Base-by-base conservation (phyloP, 2,888 invertebrate genomes). In the Nemotelus pantherinus region DNA sequence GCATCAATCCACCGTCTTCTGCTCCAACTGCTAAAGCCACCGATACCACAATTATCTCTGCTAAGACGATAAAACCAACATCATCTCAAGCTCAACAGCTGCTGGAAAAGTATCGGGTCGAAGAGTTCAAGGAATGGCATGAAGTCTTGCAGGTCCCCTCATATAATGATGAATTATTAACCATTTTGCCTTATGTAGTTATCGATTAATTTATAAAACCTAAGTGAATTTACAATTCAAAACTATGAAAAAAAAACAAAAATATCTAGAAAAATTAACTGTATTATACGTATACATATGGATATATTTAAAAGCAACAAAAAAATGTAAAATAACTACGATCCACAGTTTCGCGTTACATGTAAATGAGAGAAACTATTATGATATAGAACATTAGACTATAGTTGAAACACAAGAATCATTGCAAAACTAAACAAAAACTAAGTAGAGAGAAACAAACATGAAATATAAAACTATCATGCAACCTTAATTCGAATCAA, bases 121-220 rank as follows among this genome's bases (percentile, higher is more conserved):
- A 86, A 78, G 81, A 85, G 84, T 98, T 97, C 90, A 91, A 93
- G 82, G 95, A 96, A 89, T 98, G 97, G 96, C 94, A 96, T 87
- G 93, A 97, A 89, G 93, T 95, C 85, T 91, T 93, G 81, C 92
- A 93, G 82, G 89, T 91, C 84, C 89, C 90, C 84, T 92, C 94
- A 80, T 91, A 91, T 83, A 91, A 94, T 85, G 94, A 93, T 85
- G 93, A 94, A 86, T 89, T 91, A 85, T 91, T 98, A 86, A 91
- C 95, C 88, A 95, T 98, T 90, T 91, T 98, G 92, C 98, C 98
- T 89, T 98, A 98, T 89, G 96, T 97, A 89, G 94, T 97, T 88
- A 94, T 97, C 89, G 7, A 63, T 63, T 63, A 63, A 63, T 43
- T 63, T 63, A 41, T 63, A 39, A 25, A 25, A 3, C 5, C 5